Evolutionary conservation across 2,113 vertebrate species (phyloP).

Genomic region (Nibea coibor): DNA sequence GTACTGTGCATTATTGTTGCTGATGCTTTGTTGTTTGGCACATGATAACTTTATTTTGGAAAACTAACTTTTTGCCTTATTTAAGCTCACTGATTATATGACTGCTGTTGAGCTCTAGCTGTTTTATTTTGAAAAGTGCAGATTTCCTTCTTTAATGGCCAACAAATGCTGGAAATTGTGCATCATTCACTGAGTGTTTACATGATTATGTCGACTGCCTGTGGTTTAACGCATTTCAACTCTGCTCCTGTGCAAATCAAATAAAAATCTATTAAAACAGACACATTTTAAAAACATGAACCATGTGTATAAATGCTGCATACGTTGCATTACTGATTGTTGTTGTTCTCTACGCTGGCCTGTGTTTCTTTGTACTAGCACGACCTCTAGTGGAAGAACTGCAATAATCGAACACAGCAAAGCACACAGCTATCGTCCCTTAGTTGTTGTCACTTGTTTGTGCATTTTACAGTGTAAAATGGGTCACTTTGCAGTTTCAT

Average conservation of each 20-base stretch:
- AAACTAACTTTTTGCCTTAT: no score
- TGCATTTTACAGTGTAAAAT: background rate
- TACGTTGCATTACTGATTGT: background rate
- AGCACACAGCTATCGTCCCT: background rate
- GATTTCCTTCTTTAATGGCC: background rate
- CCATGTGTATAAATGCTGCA: background rate
- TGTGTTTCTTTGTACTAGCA: background rate
- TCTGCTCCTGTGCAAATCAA: background rate
- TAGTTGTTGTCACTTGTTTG: no score
- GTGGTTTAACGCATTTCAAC: background rate
- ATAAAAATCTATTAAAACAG: background rate
- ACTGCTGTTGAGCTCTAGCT: background rate
- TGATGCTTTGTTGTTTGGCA: background rate
- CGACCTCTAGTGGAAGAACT: slow-evolving; percentile 31
- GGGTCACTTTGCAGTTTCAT: background rate
- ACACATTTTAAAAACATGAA: background rate
- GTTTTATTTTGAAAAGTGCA: background rate
- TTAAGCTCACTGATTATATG: no score
- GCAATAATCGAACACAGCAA: background rate
- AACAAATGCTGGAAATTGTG: background rate
- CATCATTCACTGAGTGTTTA: background rate
- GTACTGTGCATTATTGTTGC: no score
- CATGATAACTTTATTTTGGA: no score
- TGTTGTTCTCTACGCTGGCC: background rate
- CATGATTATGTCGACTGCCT: background rate